These are phyloP conservation scores for Drosophila infuscata DNA, from an alignment of 2,888 invertebrate genomes.

Conservation along the genomic window DNA sequence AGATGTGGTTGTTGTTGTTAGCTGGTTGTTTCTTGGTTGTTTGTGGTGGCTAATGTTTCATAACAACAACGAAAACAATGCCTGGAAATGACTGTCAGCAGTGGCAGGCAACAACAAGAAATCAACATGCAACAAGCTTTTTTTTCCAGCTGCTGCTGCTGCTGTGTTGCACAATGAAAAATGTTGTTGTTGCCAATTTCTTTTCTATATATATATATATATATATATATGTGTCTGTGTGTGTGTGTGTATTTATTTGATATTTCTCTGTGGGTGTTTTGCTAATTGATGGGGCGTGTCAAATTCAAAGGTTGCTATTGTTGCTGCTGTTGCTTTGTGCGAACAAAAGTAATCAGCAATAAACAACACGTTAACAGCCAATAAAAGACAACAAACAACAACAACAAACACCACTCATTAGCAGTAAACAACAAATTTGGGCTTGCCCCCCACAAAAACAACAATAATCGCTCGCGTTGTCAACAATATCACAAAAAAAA, in stretches of 20 bases:
- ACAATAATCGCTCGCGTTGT: conserved; percentile 31
- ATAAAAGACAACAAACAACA: conserved; percentile 48
- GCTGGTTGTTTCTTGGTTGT: conserved; percentile 28
- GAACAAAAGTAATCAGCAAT: conserved; percentile 45
- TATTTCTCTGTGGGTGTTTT: conserved; percentile 25
- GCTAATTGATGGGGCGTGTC: conserved; percentile 72
- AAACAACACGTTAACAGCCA: conserved; percentile 60
- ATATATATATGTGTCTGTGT: conserved; percentile 7
- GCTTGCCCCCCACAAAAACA: conserved; percentile 25
- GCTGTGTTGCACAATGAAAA: conserved; percentile 45
- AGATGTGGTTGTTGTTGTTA: conserved; percentile 35
- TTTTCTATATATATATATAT: neutral
- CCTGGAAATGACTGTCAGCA: conserved; percentile 75
- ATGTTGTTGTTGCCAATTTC: conserved; percentile 23
- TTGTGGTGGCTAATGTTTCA: conserved; percentile 73
- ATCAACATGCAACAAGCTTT: conserved; percentile 46
- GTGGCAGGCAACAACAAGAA: conserved; percentile 44
- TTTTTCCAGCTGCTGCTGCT: conserved; percentile 37
- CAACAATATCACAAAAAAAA: conserved; percentile 21
- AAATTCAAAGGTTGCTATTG: conserved; percentile 35
- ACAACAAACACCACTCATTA: conserved; percentile 46
- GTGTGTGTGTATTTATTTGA: conserved; percentile 2
- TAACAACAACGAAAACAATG: conserved; percentile 79
- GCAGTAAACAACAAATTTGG: conserved; percentile 32
- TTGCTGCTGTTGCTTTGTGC: conserved; percentile 43